Evolutionary conservation across 2,113 vertebrate genomes (phyloP), one percentile per base, ranked within the genome.

Genomic region (Otis tarda): DNA sequence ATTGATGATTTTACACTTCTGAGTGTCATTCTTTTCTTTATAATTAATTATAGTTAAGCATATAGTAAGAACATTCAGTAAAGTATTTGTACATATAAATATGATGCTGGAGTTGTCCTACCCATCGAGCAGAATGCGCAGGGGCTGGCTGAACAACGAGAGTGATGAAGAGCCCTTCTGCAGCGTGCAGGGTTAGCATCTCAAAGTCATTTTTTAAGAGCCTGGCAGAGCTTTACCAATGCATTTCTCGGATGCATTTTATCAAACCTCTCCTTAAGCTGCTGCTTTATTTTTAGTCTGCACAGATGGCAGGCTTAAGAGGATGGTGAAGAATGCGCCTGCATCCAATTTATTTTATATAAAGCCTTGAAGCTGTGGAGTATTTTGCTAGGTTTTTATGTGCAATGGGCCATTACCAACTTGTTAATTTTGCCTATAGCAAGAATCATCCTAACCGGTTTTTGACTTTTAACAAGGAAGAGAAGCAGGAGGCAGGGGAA

Each of bases 211-310:
- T 18, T 18, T 18, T 60, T 8, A 39, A 64, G 50, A 80, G 31
- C 67, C 41, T 61, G 88, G 73, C 75, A 73, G 61, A 81, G 83
- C 60, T 83, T 67, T 63, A 19, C 70, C 49, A 31, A 59, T 64
- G 39, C 57, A 60, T 75, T 93, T 83, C 84, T 81, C 7, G 0
- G 64, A 52, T 84, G 86, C 59, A 55, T 86, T 96, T 90, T 79
- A 83, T 88, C 84, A 94, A 94, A 27, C 53, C 41, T 49, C 59
- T 92, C 70, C 84, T 93, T 67, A 93, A 89, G 68, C 80, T 76
- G 64, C 80, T 64, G 57, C 74, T 93, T 93, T 95, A 95, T 87
- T 95, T 96, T 95, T 95, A 90, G 94, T 43, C 65, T 59, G 75
- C 80, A 37, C 93, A 95, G 89, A 95, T 94, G 94, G 94, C 64